Evolutionary conservation across 2,113 vertebrate genomes (phyloP).

Genomic region (Athene cunicularia): DNA sequence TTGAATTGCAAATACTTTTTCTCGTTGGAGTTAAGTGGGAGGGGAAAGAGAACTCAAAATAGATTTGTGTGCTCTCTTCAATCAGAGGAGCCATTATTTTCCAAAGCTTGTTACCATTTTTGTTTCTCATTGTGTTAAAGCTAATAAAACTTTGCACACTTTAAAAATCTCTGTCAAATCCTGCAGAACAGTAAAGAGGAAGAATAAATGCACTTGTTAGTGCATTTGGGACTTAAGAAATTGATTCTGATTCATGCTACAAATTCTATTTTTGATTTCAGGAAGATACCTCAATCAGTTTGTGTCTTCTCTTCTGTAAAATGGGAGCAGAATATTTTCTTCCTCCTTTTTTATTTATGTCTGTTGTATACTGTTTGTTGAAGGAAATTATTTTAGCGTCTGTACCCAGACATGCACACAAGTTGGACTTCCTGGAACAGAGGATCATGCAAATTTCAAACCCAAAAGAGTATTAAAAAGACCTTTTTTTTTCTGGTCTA

Average conservation of each 20-base stretch:
- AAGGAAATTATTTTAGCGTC: neutral
- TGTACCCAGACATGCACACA: neutral
- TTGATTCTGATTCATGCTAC: neutral
- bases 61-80: neutral
- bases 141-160: neutral
- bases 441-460: neutral
- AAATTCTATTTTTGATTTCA: neutral
- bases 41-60: neutral
- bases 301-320: neutral
- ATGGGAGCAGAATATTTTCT: neutral
- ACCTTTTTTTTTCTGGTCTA: neutral
- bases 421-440: neutral
- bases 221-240: neutral
- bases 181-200: neutral
- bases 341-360: neutral
- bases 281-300: neutral
- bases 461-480: neutral
- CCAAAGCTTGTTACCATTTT: neutral
- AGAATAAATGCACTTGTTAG: neutral
- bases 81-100: neutral
- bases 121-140: neutral
- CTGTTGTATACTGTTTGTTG: neutral
- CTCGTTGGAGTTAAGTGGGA: neutral
- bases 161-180: neutral
- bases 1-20: conserved; percentile 11